A percentile compares a stretch with the other conserved stretches of the same genome.
Conservation (phyloP, 2,797 vertebrate genomes). For the Hapalemur alaotrensis region DNA sequence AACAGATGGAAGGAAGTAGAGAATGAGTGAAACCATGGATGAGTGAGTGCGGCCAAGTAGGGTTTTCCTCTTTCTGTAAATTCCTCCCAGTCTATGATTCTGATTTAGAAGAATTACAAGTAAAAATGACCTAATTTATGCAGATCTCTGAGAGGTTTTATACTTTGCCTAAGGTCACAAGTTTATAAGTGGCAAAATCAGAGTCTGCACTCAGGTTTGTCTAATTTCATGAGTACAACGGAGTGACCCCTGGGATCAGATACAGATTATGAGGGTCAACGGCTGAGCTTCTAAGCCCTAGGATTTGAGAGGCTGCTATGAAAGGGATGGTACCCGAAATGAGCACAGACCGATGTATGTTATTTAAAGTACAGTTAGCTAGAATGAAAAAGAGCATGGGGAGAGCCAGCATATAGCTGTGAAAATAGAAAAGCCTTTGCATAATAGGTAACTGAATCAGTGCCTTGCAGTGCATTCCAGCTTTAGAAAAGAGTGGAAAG, state of each 20-base stretch:
- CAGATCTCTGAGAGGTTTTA: neutral
- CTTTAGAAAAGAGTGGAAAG: neutral
- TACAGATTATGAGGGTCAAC: neutral
- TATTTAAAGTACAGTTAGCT: neutral
- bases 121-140: slow-evolving; percentile 67
- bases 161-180: slow-evolving; percentile 45
- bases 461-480: too few species aligned
- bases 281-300: neutral
- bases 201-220: neutral
- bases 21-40: neutral
- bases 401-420: neutral
- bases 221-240: neutral
- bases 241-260: neutral
- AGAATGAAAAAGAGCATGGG: neutral
- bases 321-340: neutral
- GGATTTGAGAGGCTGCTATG: neutral
- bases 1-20: neutral
- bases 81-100: neutral
- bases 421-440: neutral
- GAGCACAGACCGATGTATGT: neutral
- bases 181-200: slow-evolving; percentile 66
- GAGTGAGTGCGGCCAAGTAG: neutral
- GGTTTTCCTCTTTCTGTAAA: neutral
- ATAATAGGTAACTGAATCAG: neutral
- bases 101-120: neutral